Conservation (phyloP, 2,888 invertebrate genomes). For the Aplocera efformata region DNA sequence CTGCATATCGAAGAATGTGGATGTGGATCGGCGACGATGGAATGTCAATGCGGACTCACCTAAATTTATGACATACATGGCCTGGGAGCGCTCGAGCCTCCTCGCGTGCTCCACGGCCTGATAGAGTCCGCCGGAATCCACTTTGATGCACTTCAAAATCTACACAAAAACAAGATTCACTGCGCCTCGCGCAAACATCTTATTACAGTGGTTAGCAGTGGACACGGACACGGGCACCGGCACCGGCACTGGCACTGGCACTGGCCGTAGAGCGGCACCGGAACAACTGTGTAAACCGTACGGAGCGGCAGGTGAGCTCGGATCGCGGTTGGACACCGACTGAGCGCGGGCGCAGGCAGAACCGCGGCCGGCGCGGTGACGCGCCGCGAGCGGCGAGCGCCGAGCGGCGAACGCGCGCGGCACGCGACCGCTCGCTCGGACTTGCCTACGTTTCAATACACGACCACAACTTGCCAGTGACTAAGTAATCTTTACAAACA, state of each 20-base stretch:
- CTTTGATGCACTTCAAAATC: slow-evolving; percentile 67
- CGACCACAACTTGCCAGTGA: slow-evolving; percentile 54
- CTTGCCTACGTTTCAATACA: slow-evolving; percentile 34
- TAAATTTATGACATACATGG: slow-evolving; percentile 80
- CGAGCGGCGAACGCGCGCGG: slow-evolving; percentile 24
- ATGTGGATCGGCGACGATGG: slow-evolving; percentile 46
- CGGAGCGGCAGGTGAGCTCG: slow-evolving; percentile 53
- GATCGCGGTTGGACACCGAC: slow-evolving; percentile 64
- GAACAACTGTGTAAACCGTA: slow-evolving; percentile 42
- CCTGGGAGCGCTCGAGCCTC: slow-evolving; percentile 77
- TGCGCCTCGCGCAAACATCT: slow-evolving; percentile 69
- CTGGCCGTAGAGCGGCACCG: no score
- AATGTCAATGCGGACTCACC: slow-evolving; percentile 70
- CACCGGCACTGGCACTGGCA: no score
- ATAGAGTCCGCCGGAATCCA: slow-evolving; percentile 77
- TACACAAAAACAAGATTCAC: slow-evolving; percentile 67
- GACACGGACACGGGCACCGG: no score
- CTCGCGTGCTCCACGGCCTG: slow-evolving; percentile 76
- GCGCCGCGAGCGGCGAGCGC: slow-evolving; percentile 25
- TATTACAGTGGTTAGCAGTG: slow-evolving; percentile 49
- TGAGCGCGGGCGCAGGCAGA: slow-evolving; percentile 31
- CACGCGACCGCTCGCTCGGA: slow-evolving; percentile 34
- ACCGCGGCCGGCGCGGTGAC: no score
- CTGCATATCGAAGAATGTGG: slow-evolving; percentile 51
- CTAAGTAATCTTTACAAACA: slow-evolving; percentile 37